phyloP scores from a whole-genome alignment of 2,113 vertebrate species.

The Eidolon helvum region DNA sequence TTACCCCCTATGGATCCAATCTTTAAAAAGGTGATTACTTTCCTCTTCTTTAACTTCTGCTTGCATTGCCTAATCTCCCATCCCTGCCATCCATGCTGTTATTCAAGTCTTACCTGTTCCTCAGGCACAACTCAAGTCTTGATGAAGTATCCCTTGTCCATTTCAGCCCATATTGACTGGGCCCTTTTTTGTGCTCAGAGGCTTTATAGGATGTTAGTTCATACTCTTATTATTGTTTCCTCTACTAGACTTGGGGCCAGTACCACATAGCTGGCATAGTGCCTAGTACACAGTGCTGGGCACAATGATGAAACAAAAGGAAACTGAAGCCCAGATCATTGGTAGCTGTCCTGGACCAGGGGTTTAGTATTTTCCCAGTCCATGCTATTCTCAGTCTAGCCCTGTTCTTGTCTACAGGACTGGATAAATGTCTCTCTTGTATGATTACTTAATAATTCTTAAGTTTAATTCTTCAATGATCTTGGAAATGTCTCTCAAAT shows the following conservation, averaged over 20 bases:
- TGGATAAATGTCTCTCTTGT: background rate
- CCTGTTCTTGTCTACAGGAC: background rate
- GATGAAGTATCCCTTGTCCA: background rate
- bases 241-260: background rate
- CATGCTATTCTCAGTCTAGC: background rate
- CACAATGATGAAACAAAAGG: background rate
- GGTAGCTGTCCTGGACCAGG: background rate
- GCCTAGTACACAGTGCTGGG: background rate
- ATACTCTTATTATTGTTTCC: background rate
- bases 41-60: background rate
- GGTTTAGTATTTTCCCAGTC: background rate
- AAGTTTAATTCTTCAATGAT: background rate
- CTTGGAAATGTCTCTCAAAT: background rate
- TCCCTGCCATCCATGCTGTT: background rate
- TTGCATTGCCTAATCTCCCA: background rate
- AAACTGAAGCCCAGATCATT: background rate
- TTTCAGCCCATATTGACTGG: background rate
- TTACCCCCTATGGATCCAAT: background rate
- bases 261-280: background rate
- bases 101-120: background rate
- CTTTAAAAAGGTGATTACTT: background rate
- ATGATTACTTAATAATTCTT: background rate
- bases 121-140: background rate
- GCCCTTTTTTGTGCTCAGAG: background rate
- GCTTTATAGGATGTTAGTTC: background rate